A percentile compares a stretch with the other conserved stretches of the same genome.
Conservation (phyloP, 2,113 vertebrate species). For the Elachura formosa region DNA sequence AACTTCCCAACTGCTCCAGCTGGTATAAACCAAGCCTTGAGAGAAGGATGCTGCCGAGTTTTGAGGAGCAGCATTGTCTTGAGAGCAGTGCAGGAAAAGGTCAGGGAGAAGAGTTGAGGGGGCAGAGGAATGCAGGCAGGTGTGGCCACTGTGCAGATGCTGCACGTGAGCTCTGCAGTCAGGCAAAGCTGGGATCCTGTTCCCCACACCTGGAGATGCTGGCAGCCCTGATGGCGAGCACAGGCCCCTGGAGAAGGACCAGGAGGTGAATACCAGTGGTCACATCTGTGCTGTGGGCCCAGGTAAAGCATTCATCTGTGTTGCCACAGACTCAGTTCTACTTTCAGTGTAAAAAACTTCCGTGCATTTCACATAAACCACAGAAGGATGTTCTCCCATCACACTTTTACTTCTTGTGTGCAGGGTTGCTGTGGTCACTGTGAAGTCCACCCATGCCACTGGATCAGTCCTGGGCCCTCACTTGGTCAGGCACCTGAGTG, state of each 20-base stretch:
- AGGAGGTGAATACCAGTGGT: neutral
- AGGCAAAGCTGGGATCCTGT: neutral
- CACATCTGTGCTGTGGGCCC: neutral
- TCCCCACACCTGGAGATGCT: neutral
- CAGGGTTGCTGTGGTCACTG: neutral
- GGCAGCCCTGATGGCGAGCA: neutral
- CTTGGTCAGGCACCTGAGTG: neutral
- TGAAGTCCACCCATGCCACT: neutral
- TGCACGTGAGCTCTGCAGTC: neutral
- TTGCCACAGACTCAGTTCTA: neutral
- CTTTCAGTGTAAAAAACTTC: neutral
- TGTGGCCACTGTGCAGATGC: accelerated
- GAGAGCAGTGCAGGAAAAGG: neutral
- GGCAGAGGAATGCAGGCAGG: neutral
- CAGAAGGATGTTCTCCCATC: neutral
- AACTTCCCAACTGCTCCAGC: neutral
- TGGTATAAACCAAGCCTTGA: neutral
- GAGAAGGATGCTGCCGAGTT: neutral
- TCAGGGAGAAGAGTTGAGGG: neutral
- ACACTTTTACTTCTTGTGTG: neutral
- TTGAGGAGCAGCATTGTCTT: neutral
- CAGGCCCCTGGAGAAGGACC: neutral
- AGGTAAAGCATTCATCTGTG: neutral
- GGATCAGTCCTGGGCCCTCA: neutral
- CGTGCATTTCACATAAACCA: neutral